Evolutionary conservation across 2,888 invertebrate species (phyloP).

Genomic region (Sesia bembeciformis): DNA sequence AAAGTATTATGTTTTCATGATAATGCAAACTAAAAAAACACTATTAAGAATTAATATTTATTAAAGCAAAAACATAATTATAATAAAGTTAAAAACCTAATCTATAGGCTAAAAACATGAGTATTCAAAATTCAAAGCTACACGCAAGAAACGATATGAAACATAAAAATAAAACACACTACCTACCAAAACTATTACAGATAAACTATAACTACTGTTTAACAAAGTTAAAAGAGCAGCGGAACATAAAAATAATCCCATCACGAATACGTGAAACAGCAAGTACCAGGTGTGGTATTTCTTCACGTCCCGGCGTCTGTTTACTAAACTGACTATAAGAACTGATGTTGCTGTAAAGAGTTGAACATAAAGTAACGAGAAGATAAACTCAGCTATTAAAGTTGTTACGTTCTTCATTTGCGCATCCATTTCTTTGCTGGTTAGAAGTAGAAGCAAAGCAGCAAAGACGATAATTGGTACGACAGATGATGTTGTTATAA

Average conservation of each 20-base stretch:
- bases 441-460: constrained; percentile 26
- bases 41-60: too few relatives aligned
- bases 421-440: constrained; percentile 16
- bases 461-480: constrained; percentile 42
- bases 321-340: constrained; percentile 32
- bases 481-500: constrained; percentile 42
- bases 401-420: constrained; percentile 19
- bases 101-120: too few relatives aligned
- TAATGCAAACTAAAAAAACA: too few relatives aligned
- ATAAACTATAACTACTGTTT: constrained; percentile 22
- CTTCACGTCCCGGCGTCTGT: constrained; percentile 23
- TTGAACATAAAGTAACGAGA: constrained; percentile 38
- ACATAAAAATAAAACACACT: constrained; percentile 28
- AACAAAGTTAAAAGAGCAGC: constrained; percentile 29
- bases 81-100: too few relatives aligned
- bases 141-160: constrained; percentile 12
- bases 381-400: constrained; percentile 35
- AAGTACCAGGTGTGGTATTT: constrained; percentile 43
- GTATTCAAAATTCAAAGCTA: too few relatives aligned
- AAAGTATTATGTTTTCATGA: too few relatives aligned
- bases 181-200: constrained; percentile 18
- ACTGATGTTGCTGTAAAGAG: constrained; percentile 40
- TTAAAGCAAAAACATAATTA: too few relatives aligned
- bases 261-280: constrained; percentile 31
- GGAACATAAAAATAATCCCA: constrained; percentile 26